phyloP scores from a whole-genome alignment of 2,888 invertebrate species.

The Mycalesis mineus region DNA sequence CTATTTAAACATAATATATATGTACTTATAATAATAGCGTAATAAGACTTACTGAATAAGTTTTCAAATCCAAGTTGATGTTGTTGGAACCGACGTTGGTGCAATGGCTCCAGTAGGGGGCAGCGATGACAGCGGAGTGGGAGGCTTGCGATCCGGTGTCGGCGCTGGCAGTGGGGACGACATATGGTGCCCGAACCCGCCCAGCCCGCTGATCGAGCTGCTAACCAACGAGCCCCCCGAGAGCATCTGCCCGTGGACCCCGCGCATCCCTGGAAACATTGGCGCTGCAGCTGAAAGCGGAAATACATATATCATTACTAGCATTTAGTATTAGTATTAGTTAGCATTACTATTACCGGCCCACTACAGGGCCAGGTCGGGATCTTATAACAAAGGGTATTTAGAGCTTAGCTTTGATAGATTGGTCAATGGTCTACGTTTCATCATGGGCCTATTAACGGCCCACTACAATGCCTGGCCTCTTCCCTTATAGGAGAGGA shows the following conservation, averaged over 20 bases:
- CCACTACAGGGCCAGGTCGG: too few species aligned
- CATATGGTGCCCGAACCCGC: conserved; percentile 52
- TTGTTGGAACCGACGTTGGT: conserved; percentile 54
- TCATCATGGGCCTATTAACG: too few species aligned
- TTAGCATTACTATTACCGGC: too few species aligned
- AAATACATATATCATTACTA: too few species aligned
- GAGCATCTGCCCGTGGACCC: conserved; percentile 67
- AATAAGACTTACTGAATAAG: not conserved
- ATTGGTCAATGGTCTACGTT: too few species aligned
- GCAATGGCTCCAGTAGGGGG: conserved; percentile 56
- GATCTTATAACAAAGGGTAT: too few species aligned
- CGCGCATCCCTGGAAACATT: conserved; percentile 66
- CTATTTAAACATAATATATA: too few species aligned
- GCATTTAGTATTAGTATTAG: too few species aligned
- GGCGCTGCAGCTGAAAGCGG: conserved; percentile 52
- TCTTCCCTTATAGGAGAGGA: too few species aligned
- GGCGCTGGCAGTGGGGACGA: conserved; percentile 61
- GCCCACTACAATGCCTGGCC: too few species aligned
- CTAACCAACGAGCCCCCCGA: conserved; percentile 46
- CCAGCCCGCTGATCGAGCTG: conserved; percentile 52
- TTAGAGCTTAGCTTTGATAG: too few species aligned
- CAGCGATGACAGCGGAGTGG: conserved; percentile 75
- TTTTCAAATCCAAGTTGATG: conserved; percentile 38
- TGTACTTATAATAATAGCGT: not conserved
- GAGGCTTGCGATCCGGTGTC: conserved; percentile 79